Conservation (phyloP, 2,113 vertebrate genomes). For the Labeo catla region DNA sequence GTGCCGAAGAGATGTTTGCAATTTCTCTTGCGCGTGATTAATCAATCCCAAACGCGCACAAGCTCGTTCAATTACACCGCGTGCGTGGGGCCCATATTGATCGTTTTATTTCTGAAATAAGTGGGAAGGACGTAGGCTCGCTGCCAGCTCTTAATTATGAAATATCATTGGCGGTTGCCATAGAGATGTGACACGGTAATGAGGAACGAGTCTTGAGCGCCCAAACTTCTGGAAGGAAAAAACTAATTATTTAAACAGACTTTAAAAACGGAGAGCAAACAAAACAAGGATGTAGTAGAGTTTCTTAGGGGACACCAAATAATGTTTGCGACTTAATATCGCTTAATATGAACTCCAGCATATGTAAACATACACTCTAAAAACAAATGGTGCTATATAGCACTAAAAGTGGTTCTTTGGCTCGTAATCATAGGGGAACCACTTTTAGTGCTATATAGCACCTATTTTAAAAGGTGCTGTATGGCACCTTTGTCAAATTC, state of each 20-base stretch:
- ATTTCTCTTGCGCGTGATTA: constrained; percentile 32
- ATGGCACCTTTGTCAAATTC: too few relatives aligned
- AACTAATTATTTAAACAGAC: constrained; percentile 5
- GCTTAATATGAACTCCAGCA: background rate
- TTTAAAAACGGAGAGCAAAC: background rate
- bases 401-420: too few relatives aligned
- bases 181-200: constrained; percentile 36
- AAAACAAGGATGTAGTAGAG: background rate
- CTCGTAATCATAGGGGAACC: too few relatives aligned
- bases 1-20: constrained; percentile 29
- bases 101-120: constrained; percentile 38
- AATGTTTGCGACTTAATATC: background rate
- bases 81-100: constrained; percentile 19
- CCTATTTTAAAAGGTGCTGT: too few relatives aligned
- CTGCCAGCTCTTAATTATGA: constrained; percentile 44
- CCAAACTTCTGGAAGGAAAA: constrained; percentile 13
- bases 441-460: too few relatives aligned
- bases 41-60: constrained; percentile 22
- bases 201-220: background rate
- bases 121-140: constrained; percentile 21
- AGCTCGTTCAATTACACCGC: constrained; percentile 15
- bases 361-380: background rate
- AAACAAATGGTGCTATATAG: too few relatives aligned
- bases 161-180: constrained; percentile 7
- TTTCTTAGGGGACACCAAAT: background rate